Evolutionary conservation across 2,797 vertebrate genomes (phyloP).

Genomic region (Chromis chromis): DNA sequence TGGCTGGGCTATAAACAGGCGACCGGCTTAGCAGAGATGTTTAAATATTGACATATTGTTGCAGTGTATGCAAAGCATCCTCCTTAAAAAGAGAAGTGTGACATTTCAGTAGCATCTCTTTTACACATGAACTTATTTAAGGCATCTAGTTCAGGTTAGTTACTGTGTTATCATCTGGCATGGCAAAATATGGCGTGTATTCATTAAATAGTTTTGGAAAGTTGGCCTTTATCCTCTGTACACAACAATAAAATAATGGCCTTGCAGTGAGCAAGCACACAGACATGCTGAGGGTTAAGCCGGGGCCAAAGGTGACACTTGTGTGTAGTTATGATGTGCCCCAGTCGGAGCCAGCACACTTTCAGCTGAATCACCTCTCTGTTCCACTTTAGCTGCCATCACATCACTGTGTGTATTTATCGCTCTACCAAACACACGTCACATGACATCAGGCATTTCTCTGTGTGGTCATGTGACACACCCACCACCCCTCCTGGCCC

Average conservation of each 20-base stretch:
- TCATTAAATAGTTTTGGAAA: conserved; percentile 10
- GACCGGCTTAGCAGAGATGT: neutral
- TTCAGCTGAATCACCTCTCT: conserved; percentile 50
- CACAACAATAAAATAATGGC: conserved; percentile 15
- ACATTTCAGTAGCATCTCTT: neutral
- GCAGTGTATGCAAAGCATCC: neutral
- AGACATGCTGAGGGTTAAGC: conserved; percentile 39
- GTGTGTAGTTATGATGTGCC: conserved; percentile 31
- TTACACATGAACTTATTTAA: neutral
- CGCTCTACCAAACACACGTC: conserved; percentile 80
- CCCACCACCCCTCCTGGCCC: conserved; percentile 74
- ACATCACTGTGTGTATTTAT: conserved; percentile 84
- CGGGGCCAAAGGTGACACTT: conserved; percentile 65
- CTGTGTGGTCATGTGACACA: conserved; percentile 88
- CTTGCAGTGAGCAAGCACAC: conserved; percentile 20
- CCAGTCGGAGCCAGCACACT: conserved; percentile 25
- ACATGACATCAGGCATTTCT: conserved; percentile 90
- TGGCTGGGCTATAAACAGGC: conserved; percentile 3
- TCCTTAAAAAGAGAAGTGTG: no score
- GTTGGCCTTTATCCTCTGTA: neutral
- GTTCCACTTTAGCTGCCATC: conserved; percentile 64
- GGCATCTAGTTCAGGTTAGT: neutral
- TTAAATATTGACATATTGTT: conserved; percentile 23
- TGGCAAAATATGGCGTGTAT: conserved; percentile 1
- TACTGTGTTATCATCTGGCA: neutral